phyloP scores from a whole-genome alignment of 2,113 vertebrate genomes.

The Ictalurus punctatus region DNA sequence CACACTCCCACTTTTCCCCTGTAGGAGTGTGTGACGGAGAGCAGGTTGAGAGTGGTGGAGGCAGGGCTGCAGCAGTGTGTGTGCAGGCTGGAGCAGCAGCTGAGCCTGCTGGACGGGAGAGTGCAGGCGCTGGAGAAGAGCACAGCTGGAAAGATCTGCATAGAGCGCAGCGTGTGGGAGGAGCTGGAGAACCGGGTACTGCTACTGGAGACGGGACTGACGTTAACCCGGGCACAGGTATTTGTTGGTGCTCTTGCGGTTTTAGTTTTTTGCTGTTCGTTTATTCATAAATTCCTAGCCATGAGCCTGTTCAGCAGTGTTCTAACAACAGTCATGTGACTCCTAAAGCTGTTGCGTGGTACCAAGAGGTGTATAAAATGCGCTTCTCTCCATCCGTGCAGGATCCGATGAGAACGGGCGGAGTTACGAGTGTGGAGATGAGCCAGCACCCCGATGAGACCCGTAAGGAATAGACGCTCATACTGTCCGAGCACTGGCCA shows the following conservation, averaged over 20 bases:
- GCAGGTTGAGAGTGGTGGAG: constrained; percentile 71
- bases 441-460: not conserved
- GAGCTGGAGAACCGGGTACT: constrained; percentile 84
- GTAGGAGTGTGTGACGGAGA: constrained; percentile 64
- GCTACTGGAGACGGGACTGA: constrained; percentile 84
- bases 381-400: not conserved
- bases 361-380: not conserved
- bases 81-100: constrained; percentile 70
- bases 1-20: constrained; percentile 1
- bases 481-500: not conserved
- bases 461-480: not conserved
- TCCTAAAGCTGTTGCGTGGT: not conserved
- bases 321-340: not conserved
- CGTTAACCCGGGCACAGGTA: constrained; percentile 68
- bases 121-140: constrained; percentile 76
- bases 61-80: constrained; percentile 74
- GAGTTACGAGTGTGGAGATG: not conserved
- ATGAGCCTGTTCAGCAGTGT: not conserved
- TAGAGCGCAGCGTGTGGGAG: constrained; percentile 82
- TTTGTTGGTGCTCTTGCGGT: too few species aligned
- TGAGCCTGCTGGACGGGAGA: constrained; percentile 69
- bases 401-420: constrained; percentile 13
- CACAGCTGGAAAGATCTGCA: constrained; percentile 76
- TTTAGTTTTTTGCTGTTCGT: not conserved
- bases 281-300: not conserved